Conservation (phyloP, 2,113 vertebrate species). For the Chaetodon auriga region DNA sequence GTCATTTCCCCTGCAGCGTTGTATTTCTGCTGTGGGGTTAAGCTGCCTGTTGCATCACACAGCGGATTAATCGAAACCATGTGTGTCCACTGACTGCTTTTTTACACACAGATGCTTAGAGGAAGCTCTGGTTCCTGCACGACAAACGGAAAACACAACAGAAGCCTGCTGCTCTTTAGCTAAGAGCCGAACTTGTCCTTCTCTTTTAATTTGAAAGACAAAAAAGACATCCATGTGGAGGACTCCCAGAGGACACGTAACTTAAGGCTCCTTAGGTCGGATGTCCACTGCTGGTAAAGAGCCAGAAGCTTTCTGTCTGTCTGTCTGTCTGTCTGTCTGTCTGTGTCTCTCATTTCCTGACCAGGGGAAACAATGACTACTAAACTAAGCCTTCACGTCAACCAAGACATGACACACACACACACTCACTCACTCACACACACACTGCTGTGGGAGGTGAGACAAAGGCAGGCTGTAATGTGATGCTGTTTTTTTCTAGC, state of each 20-base stretch:
- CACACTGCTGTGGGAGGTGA: conserved; percentile 62
- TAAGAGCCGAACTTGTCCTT: not conserved
- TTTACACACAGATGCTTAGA: not conserved
- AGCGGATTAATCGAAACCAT: conserved; percentile 30
- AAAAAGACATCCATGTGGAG: not conserved
- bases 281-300: conserved; percentile 35
- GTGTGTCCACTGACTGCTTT: conserved; percentile 19
- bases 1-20: conserved; percentile 41
- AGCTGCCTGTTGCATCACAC: conserved; percentile 1
- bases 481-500: conserved; percentile 62
- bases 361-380: conserved; percentile 64
- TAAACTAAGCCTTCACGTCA: conserved; percentile 56
- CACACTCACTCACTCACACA: conserved; percentile 34
- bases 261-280: conserved; percentile 35
- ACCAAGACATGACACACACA: conserved; percentile 49
- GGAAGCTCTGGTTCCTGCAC: not conserved
- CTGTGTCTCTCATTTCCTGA: conserved; percentile 60
- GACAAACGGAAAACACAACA: not conserved
- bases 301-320: conserved; percentile 23
- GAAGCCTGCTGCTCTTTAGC: not conserved
- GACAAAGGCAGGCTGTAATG: conserved; percentile 76
- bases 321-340: conserved; percentile 25
- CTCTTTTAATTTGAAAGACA: conserved; percentile 3
- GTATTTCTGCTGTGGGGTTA: not conserved
- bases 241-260: conserved; percentile 20